A percentile compares a stretch with the other conserved stretches of the same genome.
Conservation (phyloP, 1,140 invertebrate species). For the Drosophila hydei region DNA sequence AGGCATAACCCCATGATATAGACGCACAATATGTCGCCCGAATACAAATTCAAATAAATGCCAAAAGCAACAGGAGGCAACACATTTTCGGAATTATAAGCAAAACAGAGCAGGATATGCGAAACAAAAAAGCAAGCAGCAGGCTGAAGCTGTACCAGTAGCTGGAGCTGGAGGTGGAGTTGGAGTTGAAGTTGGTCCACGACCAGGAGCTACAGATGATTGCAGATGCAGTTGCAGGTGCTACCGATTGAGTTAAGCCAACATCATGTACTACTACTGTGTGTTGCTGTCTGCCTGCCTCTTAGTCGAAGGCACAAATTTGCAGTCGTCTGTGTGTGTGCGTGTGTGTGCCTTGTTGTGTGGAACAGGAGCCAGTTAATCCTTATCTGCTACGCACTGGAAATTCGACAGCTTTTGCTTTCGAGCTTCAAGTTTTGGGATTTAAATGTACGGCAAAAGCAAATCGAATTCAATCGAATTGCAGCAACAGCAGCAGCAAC, state of each 20-base stretch:
- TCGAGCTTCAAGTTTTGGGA: slow-evolving; percentile 59
- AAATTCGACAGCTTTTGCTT: slow-evolving; percentile 32
- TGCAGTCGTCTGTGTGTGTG: neutral
- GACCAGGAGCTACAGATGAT: slow-evolving; percentile 24
- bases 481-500: slow-evolving; percentile 13
- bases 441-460: slow-evolving; percentile 71
- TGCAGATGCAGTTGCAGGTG: slow-evolving; percentile 60
- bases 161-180: slow-evolving; percentile 23
- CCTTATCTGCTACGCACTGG: slow-evolving; percentile 46
- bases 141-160: slow-evolving; percentile 19
- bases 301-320: too few relatives aligned
- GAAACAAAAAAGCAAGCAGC: slow-evolving; percentile 40
- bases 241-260: slow-evolving; percentile 78
- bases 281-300: slow-evolving; percentile 3
- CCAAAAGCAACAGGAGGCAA: slow-evolving; percentile 75
- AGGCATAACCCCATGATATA: slow-evolving; percentile 37
- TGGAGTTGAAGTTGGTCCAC: slow-evolving; percentile 20
- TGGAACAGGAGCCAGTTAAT: slow-evolving; percentile 39
- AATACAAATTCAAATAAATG: slow-evolving; percentile 81
- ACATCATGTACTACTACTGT: slow-evolving; percentile 56
- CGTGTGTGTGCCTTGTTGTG: slow-evolving; percentile 5
- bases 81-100: slow-evolving; percentile 78
- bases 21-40: slow-evolving; percentile 60
- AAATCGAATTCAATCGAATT: slow-evolving; percentile 59
- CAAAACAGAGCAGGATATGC: slow-evolving; percentile 72